Evolutionary conservation across 2,888 invertebrate species (phyloP), one percentile per base, ranked within the genome.

Genomic region (Andrena chrysosceles): DNA sequence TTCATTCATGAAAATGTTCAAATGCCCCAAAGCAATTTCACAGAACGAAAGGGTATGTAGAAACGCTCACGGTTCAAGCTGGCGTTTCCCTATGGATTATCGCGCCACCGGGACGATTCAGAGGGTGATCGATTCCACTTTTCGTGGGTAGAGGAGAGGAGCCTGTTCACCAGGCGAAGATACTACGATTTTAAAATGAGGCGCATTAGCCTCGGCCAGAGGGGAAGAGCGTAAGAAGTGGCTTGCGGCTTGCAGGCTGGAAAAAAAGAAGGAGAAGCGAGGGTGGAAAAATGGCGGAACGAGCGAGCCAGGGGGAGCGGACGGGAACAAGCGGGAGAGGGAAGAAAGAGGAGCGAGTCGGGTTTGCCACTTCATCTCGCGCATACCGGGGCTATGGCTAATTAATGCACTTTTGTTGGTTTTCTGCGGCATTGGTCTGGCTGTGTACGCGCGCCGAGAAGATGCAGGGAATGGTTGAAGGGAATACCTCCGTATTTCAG

Each of bases 371-470:
- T 86, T 86, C 88, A 82, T 84, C 82, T 81, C 85, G 76, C 63
- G 78, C 74, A 67, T 69, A 85, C 72, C 80, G 23, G 77, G 66
- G 78, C 78, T 75, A 83, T 74, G 84, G 89, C 85, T 92, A 91
- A 91, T 91, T 91, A 91, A 90, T 89, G 87, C 90, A 88, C 87
- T 85, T 90, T 91, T 89, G 88, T 90, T 87, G 86, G 88, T 85
- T 89, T 83, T 77, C 73, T 66, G 62, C 67, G 66, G 78, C 64
- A 74, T 80, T 80, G 62, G 77, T 82, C 79, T 77, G 63, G 52
- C 84, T 77, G 77, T 78, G 71, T 76, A 73, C 71, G 64, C 54
- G 78, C 23, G 42, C 26, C 29, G 8, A 16, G 33, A 69, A 72
- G 73, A 54, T 31, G 59, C 26, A 49, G 52, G 49, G 23, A 67